Base-by-base conservation (phyloP, 30 jellyfish, hydroid and myxozoan genomes). In the Cassiopea andromeda region DNA sequence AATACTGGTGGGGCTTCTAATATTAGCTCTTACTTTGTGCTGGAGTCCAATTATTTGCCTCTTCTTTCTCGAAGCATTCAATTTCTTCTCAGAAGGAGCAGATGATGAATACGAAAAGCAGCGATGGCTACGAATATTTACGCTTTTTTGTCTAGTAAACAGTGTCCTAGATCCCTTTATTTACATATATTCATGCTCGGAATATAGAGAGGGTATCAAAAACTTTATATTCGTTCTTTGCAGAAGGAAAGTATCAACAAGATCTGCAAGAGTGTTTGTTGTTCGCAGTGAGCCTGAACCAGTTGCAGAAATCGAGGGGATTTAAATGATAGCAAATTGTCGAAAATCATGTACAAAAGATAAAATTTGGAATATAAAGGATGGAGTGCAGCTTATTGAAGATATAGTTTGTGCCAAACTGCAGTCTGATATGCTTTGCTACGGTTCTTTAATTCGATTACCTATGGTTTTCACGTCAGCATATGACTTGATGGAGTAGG, bases 51-150 rank as follows among this genome's bases (percentile, higher is more conserved):
- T 70, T 54, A 14, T 70, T 43, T 1, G 16, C 0, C n/a, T 70
- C 10, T 70, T 60, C 60, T 0, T 38, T 54, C 49, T 70, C 7
- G 79, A 60, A 15, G 7, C 79, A 6, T 27, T 70, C 38, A 0
- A 70, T 18, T 70, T 1, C 50, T 70, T 70, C 50, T 16, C 79
- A 18, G 27, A 43, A 70, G 79, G 79, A 27, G 16, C 27, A 14
- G 79, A 70, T 1, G 79, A 54, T 3, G 79, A 70, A 15, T 70
- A 70, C 15, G 54, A 70, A 15, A 70, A 60, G 16, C 79, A 70
- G 50, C 79, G 79, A 4, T 70, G 79, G 79, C 16, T 70, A 6
- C n/a, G 79, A 43, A 16, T 70, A 27, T 50, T 12, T 1, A 70
- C 27, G 79, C n/a, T 70, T 27, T 70, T 70, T 70, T 7, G 57